A percentile compares a stretch with the other conserved stretches of the same genome.
Evolutionary conservation across 2,113 vertebrate species (phyloP).

Genomic region (Tupaia chinensis): DNA sequence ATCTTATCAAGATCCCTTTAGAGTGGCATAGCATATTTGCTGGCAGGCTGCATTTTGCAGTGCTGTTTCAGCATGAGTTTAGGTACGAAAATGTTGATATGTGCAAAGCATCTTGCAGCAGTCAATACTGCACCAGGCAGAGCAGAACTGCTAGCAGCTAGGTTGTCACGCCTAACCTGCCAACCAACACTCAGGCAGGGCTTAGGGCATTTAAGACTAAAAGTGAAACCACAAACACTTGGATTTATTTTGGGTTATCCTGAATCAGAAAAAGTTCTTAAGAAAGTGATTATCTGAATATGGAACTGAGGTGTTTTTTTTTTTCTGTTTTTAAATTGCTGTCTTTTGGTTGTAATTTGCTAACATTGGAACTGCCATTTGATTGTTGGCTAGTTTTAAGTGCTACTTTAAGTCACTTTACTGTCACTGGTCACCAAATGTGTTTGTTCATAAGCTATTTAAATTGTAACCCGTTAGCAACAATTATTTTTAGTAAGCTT

Average conservation of each 20-base stretch:
- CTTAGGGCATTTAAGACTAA: accelerated
- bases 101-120: slow-evolving; percentile 66
- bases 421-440: slow-evolving; percentile 48
- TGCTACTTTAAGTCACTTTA: slow-evolving; percentile 25
- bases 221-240: neutral
- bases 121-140: slow-evolving; percentile 63
- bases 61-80: slow-evolving; percentile 56
- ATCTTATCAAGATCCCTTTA: neutral
- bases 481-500: slow-evolving; percentile 55
- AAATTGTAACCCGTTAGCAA: slow-evolving; percentile 59
- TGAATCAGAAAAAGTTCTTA: neutral
- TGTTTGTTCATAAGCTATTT: slow-evolving; percentile 50
- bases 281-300: neutral
- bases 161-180: neutral
- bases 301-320: neutral
- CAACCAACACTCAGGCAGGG: neutral
- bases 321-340: neutral
- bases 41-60: slow-evolving; percentile 43
- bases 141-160: slow-evolving; percentile 25
- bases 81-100: slow-evolving; percentile 80
- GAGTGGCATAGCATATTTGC: slow-evolving; percentile 32
- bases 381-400: slow-evolving; percentile 32
- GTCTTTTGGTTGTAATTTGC: neutral
- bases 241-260: neutral
- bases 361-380: slow-evolving; percentile 5